A percentile compares a stretch with the other conserved stretches of the same genome.
These are phyloP conservation scores for Ethmia dodecea DNA, from an alignment of 2,888 invertebrate genomes.

Conservation along the genomic window DNA sequence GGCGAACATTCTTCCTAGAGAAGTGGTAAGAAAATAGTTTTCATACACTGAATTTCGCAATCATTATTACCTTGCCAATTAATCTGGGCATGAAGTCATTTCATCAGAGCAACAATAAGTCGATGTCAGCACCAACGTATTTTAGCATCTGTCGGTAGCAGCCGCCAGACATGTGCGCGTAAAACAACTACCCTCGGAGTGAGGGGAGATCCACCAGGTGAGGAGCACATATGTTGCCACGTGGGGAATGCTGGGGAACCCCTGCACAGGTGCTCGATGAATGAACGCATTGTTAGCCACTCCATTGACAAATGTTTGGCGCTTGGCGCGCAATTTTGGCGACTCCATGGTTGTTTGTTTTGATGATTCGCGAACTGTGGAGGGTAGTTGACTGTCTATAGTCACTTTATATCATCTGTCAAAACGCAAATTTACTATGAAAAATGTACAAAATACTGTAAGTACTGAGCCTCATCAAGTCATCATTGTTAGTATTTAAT, in stretches of 20 bases:
- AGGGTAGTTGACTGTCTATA: too few species aligned
- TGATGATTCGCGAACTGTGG: too few species aligned
- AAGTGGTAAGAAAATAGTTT: too few species aligned
- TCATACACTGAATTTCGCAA: too few species aligned
- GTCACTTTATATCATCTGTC: too few species aligned
- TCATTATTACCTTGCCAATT: too few species aligned
- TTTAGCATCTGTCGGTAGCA: constrained; percentile 75
- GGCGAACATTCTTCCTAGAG: too few species aligned
- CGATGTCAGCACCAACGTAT: constrained; percentile 67
- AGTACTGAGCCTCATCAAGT: too few species aligned
- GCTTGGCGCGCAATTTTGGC: constrained; percentile 65
- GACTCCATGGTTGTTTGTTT: constrained; percentile 56
- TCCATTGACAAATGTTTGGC: constrained; percentile 64
- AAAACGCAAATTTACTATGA: too few species aligned
- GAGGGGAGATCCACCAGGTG: constrained; percentile 59
- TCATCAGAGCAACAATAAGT: constrained; percentile 48
- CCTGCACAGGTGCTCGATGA: constrained; percentile 68
- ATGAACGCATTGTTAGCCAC: constrained; percentile 56
- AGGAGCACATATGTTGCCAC: constrained; percentile 62
- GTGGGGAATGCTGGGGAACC: constrained; percentile 36
- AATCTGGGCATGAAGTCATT: constrained; percentile 13
- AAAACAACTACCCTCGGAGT: constrained; percentile 60
- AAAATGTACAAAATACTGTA: too few species aligned
- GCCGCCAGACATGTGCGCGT: constrained; percentile 69
- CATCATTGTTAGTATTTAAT: too few species aligned